Evolutionary conservation across 2,797 vertebrate genomes (phyloP), one percentile per base, ranked within the genome.

Genomic region (Sciurus carolinensis): DNA sequence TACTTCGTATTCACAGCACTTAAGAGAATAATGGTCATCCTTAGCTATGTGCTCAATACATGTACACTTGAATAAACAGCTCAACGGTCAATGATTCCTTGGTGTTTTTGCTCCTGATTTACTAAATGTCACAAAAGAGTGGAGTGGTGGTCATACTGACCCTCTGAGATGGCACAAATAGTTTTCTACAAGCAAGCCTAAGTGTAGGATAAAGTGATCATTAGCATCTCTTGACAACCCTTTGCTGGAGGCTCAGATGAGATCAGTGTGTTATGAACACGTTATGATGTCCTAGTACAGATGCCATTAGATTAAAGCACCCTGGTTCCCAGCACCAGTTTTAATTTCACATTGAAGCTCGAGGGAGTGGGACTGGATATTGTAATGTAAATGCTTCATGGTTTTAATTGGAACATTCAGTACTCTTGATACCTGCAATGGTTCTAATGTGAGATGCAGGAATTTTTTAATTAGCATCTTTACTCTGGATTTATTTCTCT

Each of bases 401-500:
- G 88, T 26, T 96, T 98, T 98, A 96, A 96, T 95, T 73, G 93
- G 97, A 97, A 93, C 47, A 95, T 95, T 97, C 92, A 96, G 92
- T 92, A 97, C 67, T 96, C 91, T 89, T 97, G 97, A 95, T 96
- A 97, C 82, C 96, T 75, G 57, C 54, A 85, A 95, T 69, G 90
- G 39, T 82, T 97, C 76, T 94, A 98, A 96, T 97, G 59, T 92
- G 95, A 97, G 50, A 95, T 95, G 91, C 82, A 97, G 97, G 64
- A 11, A 95, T 97, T 98, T 39, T 98, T 98, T 97, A 98, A 98
- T 98, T 97, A 98, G 97, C 95, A 97, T 84, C 66, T 98, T 97
- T 92, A 96, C 42, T 86, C 79, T 95, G 86, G 42, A 98, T 97
- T 98, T 97, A 97, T 96, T 97, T 93, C 54, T 14, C 67, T 97